A percentile compares a stretch with the other conserved stretches of the same genome.
phyloP scores from a whole-genome alignment of 2,888 invertebrate genomes.

The Tinea pellionella region DNA sequence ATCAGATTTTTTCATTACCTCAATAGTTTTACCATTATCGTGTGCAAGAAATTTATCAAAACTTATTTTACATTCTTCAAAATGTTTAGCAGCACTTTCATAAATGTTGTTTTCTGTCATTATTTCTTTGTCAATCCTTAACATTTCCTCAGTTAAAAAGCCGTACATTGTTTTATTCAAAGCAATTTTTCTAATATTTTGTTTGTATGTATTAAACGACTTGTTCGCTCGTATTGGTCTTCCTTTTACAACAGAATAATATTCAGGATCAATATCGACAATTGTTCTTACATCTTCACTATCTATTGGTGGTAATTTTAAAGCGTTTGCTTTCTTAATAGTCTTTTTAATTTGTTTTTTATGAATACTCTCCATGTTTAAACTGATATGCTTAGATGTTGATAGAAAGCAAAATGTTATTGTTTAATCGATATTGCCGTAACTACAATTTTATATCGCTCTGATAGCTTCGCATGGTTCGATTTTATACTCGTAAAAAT shows the following conservation, averaged over 20 bases:
- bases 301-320: slow-evolving; percentile 51
- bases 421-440: slow-evolving; percentile 39
- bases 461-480: not conserved
- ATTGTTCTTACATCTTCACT: slow-evolving; percentile 52
- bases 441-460: slow-evolving; percentile 27
- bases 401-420: not conserved
- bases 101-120: slow-evolving; percentile 45
- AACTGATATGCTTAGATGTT: not conserved
- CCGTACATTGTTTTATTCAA: slow-evolving; percentile 47
- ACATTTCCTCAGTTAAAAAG: slow-evolving; percentile 50
- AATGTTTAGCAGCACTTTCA: slow-evolving; percentile 44
- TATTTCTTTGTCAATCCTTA: slow-evolving; percentile 50
- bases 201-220: slow-evolving; percentile 66
- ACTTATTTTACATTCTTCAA: slow-evolving; percentile 53
- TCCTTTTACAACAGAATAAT: slow-evolving; percentile 70
- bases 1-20: slow-evolving; percentile 56
- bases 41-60: slow-evolving; percentile 59
- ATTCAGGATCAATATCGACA: slow-evolving; percentile 73
- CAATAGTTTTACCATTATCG: slow-evolving; percentile 58
- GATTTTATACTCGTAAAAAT: too few relatives aligned
- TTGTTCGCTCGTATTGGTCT: slow-evolving; percentile 68
- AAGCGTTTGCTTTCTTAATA: slow-evolving; percentile 30
- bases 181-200: slow-evolving; percentile 53
- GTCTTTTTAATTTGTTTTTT: not conserved
- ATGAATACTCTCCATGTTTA: not conserved